Conservation (phyloP, 2,113 vertebrate species). For the Podilymbus podiceps region DNA sequence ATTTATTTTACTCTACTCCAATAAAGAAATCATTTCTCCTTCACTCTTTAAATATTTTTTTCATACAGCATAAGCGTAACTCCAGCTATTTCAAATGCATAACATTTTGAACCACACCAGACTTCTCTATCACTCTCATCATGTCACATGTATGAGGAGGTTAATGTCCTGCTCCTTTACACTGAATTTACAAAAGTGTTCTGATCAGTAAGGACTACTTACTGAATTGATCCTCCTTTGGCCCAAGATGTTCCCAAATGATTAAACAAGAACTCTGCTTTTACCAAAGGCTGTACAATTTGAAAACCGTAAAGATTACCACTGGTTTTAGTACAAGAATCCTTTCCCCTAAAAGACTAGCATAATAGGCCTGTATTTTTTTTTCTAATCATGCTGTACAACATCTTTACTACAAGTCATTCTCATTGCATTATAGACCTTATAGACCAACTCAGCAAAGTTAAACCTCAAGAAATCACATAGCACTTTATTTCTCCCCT, state of each 20-base stretch:
- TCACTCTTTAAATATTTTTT: not conserved
- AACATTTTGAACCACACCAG: not conserved
- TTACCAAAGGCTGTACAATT: not conserved
- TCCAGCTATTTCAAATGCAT: not conserved
- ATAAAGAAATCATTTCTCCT: not conserved
- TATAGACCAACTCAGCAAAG: not conserved
- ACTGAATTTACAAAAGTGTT: not conserved
- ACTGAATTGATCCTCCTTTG: not conserved
- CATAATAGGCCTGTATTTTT: not conserved
- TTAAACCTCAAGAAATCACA: not conserved
- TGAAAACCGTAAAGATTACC: not conserved
- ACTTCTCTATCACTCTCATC: not conserved
- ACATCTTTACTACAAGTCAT: not conserved
- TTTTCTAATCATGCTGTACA: not conserved
- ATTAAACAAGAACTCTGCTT: not conserved
- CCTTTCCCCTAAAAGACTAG: not conserved
- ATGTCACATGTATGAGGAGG: not conserved
- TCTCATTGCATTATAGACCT: not conserved
- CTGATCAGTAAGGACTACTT: not conserved
- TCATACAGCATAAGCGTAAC: not conserved
- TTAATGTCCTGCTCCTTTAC: not conserved
- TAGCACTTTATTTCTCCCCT: not conserved
- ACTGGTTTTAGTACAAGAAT: not conserved
- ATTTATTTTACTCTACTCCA: not conserved
- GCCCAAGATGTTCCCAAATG: not conserved